Evolutionary conservation across 1,140 invertebrate species (phyloP).

Genomic region (Zaprionus ghesquierei): DNA sequence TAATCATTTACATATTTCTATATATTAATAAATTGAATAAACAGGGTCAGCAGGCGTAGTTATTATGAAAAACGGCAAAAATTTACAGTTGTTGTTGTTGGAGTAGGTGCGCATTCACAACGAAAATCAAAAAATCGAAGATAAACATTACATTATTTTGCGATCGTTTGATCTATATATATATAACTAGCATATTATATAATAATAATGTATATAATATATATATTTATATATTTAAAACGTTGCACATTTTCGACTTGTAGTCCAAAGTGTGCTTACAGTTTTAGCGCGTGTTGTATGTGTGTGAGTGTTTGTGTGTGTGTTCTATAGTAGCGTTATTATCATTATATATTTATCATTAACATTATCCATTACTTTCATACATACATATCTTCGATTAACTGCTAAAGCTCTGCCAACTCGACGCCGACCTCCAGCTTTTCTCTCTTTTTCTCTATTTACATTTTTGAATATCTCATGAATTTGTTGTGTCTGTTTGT

Average conservation of each 20-base stretch:
- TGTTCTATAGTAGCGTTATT: conserved; percentile 33
- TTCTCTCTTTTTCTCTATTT: conserved; percentile 53
- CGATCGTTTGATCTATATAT: conserved; percentile 22
- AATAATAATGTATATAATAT: conserved; percentile 9
- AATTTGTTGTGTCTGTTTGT: conserved; percentile 9
- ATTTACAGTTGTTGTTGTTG: conserved; percentile 32
- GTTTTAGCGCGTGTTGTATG: conserved; percentile 30
- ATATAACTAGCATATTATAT: conserved; percentile 34
- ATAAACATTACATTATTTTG: conserved; percentile 16
- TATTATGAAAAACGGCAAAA: conserved; percentile 30
- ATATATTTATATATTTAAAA: conserved; percentile 51
- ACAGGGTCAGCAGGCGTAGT: not conserved
- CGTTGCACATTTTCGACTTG: conserved; percentile 55
- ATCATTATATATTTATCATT: conserved; percentile 26
- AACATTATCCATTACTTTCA: conserved; percentile 31
- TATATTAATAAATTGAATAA: conserved; percentile 19
- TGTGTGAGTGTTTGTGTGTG: conserved; percentile 29
- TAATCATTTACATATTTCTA: conserved; percentile 4
- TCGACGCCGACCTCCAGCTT: too few species aligned
- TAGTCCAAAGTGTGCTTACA: conserved; percentile 58
- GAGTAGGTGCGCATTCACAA: conserved; percentile 29
- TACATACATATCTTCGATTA: conserved; percentile 21
- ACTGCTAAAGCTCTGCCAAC: conserved; percentile 5
- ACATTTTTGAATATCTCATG: conserved; percentile 51
- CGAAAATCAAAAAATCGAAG: conserved; percentile 35